A percentile compares a stretch with the other conserved stretches of the same genome.
phyloP scores from a whole-genome alignment of 92 coral and sea anemone genomes.

The Porites rus region DNA sequence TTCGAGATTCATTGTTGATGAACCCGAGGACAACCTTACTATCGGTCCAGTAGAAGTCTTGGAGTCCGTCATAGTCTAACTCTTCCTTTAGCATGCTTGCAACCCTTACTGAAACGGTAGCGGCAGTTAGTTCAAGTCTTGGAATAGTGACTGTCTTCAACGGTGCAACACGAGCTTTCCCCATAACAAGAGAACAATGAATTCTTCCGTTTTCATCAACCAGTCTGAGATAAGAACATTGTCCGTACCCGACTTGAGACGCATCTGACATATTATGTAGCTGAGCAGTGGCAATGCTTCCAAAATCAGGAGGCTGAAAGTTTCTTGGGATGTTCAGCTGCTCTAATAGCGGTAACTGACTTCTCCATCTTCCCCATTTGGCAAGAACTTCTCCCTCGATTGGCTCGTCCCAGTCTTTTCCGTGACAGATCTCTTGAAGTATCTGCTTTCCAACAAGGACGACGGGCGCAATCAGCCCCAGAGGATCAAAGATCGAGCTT shows the following conservation, averaged over 20 bases:
- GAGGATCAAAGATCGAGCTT: neutral
- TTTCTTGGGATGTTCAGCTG: no score
- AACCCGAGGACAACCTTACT: no score
- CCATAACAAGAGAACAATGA: constrained; percentile 23
- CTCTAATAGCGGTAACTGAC: no score
- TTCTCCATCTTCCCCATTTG: no score
- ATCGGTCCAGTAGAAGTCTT: no score
- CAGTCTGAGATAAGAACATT: constrained; percentile 14
- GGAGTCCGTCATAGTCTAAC: no score
- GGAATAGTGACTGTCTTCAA: constrained; percentile 22
- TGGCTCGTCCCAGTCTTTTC: constrained; percentile 26
- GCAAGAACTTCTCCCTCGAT: constrained; percentile 3
- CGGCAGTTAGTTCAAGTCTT: constrained; percentile 20
- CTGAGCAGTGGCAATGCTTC: neutral
- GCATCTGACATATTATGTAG: constrained; percentile 37
- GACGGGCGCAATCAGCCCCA: constrained; percentile 21
- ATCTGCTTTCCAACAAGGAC: constrained; percentile 6
- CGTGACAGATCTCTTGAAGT: constrained; percentile 30
- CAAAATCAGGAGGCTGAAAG: neutral
- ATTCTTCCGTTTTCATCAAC: neutral
- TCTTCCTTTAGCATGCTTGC: no score
- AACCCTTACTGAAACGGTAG: no score
- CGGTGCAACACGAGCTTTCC: constrained; percentile 39
- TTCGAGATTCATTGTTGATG: no score
- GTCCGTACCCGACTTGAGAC: constrained; percentile 14